These are phyloP conservation scores for Brachyalestes nurse DNA, from an alignment of 2,797 vertebrate genomes.

Conservation along the genomic window DNA sequence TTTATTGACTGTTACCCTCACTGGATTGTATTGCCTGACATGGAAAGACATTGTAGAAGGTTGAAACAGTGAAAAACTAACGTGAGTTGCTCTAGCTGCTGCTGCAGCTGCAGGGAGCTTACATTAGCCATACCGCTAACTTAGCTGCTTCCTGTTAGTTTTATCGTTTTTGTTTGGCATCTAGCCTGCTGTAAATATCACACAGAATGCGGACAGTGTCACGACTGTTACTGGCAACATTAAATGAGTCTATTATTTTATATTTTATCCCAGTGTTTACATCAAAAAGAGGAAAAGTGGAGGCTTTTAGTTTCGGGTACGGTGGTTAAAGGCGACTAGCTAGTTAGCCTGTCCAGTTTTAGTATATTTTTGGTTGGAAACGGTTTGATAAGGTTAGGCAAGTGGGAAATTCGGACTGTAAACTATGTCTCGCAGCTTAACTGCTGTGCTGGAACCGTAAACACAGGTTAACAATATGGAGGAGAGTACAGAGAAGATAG, in stretches of 20 bases:
- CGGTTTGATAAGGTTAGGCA: neutral
- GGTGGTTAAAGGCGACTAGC: neutral
- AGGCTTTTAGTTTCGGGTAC: neutral
- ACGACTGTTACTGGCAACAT: neutral
- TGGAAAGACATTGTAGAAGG: neutral
- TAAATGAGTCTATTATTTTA: neutral
- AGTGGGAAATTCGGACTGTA: neutral
- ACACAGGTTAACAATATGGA: constrained; percentile 64
- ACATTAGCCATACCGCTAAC: neutral
- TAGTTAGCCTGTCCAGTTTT: neutral
- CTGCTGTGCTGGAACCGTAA: neutral
- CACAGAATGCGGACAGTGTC: neutral
- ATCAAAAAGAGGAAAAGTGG: neutral
- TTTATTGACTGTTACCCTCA: neutral
- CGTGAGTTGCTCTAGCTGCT: no score
- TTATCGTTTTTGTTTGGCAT: neutral
- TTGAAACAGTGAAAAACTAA: neutral
- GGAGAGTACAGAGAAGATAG: neutral
- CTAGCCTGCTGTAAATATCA: neutral
- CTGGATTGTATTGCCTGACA: neutral
- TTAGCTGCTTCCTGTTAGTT: neutral
- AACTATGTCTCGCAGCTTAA: neutral
- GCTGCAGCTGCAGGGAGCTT: neutral
- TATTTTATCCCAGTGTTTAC: neutral
- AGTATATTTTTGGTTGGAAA: neutral